Base-by-base conservation (phyloP, 2,797 vertebrate species). In the Anableps anableps region DNA sequence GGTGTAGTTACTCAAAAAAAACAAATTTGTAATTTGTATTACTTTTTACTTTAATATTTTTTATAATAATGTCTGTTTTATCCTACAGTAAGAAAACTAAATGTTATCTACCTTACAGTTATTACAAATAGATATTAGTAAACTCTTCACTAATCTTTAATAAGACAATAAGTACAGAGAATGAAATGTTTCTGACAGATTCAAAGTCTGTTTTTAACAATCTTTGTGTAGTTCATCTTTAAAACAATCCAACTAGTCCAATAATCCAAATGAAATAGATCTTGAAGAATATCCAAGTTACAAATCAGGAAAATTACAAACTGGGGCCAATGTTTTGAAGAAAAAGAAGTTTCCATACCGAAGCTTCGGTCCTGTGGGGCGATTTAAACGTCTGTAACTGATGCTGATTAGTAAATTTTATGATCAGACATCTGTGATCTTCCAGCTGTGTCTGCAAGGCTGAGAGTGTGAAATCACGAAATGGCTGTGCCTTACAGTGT, bases 361-460 rank as follows among this genome's bases (percentile, higher is more conserved):
- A 45, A 87, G 77, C 53, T 76, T 82, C 11, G 31, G 81, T 90
- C 86, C 88, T 58, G 55, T 85, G 84, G 89, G 86, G 84, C 19
- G 2, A 86, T 81, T 87, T 77, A 88, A 81, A 58, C 80, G 80
- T 83, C 89, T 80, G 76, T 82, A 91, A 92, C 91, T 47, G 80
- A 89, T 80, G 71, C 80, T 89, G 31, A 72, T 86, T 62, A 75
- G 89, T 90, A 90, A 88, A 92, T 71, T 87, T 95, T 90, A 94
- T 81, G 83, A 88, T 89, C 75, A 82, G 81, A 89, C 92, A 95
- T 93, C 93, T 94, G 93, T 86, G 86, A 89, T 87, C 86, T 78
- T 75, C 83, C 90, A 89, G 88, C 89, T 90, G 88, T 75, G 80
- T 85, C 79, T 86, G 83, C 41, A 68, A 29, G 6, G 26, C 51